Conservation (phyloP, 2,113 vertebrate species). For the Climacteris rufus region DNA sequence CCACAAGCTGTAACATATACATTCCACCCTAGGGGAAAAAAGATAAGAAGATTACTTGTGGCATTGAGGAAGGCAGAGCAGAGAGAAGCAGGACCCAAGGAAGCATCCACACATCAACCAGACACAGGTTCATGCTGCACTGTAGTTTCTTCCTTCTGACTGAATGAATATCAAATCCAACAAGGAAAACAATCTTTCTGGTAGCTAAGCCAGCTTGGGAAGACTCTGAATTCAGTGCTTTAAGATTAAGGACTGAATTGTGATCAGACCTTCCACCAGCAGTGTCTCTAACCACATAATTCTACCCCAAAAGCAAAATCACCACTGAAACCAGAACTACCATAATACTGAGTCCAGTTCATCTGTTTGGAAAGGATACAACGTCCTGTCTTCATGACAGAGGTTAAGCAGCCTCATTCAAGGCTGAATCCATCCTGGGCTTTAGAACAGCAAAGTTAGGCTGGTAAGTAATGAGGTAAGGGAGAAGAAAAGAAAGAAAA, state of each 20-base stretch:
- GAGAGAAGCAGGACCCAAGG: not conserved
- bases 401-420: not conserved
- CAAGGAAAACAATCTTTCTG: not conserved
- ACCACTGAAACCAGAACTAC: not conserved
- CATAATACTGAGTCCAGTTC: not conserved
- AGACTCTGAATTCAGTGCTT: not conserved
- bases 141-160: not conserved
- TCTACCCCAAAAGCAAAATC: not conserved
- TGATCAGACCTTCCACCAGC: not conserved
- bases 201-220: not conserved
- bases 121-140: not conserved
- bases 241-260: not conserved
- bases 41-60: not conserved
- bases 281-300: not conserved
- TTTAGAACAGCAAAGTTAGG: not conserved
- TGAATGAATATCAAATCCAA: not conserved
- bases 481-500: not conserved
- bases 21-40: conserved; percentile 78
- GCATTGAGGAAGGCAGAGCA: rapidly evolving
- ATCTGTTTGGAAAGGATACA: not conserved
- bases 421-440: not conserved
- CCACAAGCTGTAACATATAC: conserved; percentile 91
- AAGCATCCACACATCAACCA: rapidly evolving
- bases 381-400: not conserved
- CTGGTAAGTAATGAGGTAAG: not conserved